phyloP scores from a whole-genome alignment of 2,888 invertebrate genomes.

The Scotopteryx bipunctaria region DNA sequence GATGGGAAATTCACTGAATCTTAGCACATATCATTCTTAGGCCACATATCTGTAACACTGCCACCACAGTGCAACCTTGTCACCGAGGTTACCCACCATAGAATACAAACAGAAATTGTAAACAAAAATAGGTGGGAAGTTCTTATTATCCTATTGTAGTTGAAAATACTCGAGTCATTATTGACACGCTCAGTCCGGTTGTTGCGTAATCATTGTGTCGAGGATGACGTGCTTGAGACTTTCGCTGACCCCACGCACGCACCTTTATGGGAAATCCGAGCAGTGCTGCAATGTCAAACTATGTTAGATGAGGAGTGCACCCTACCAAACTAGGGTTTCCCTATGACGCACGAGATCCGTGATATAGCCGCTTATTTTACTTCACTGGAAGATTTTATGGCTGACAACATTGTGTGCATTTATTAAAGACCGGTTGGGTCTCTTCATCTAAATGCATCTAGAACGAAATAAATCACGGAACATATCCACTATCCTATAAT shows the following conservation, averaged over 20 bases:
- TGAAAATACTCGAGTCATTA: constrained; percentile 30
- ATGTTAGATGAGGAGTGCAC: constrained; percentile 1
- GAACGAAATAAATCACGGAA: not conserved
- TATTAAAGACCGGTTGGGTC: constrained; percentile 12
- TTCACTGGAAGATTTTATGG: constrained; percentile 9
- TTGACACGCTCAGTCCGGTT: constrained; percentile 63
- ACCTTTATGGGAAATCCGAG: constrained; percentile 61
- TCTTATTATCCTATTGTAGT: not conserved
- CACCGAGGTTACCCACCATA: too few species aligned
- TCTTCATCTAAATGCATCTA: not conserved
- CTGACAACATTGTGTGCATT: constrained; percentile 6
- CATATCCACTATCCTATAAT: not conserved
- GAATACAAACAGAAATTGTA: not conserved
- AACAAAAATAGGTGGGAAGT: too few species aligned
- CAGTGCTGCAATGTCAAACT: constrained; percentile 35
- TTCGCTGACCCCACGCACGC: constrained; percentile 56
- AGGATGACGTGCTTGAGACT: constrained; percentile 70
- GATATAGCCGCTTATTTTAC: not conserved
- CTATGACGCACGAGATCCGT: constrained; percentile 44
- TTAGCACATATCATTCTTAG: too few species aligned
- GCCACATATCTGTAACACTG: too few species aligned
- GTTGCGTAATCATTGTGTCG: constrained; percentile 68
- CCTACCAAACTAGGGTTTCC: constrained; percentile 52
- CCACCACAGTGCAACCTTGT: too few species aligned
- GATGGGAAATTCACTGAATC: too few species aligned